Evolutionary conservation across 2,888 invertebrate species (phyloP).

Genomic region (Cephus pygmeus): DNA sequence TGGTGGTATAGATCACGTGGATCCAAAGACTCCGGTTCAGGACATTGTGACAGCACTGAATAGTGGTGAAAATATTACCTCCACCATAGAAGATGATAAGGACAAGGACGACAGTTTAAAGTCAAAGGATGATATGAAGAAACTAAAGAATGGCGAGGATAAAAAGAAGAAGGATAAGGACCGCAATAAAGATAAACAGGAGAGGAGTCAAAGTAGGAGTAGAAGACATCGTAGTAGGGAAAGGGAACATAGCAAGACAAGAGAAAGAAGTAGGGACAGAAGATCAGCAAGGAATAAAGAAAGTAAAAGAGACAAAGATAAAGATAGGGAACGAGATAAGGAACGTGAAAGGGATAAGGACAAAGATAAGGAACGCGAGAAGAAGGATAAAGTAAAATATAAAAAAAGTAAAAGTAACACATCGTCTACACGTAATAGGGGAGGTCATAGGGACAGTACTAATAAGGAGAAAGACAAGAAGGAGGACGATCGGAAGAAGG

Average conservation of each 20-base stretch:
- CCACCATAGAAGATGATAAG: constrained; percentile 39
- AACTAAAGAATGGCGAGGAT: constrained; percentile 43
- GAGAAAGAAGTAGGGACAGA: constrained; percentile 52
- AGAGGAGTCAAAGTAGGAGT: constrained; percentile 37
- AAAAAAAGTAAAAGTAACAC: constrained; percentile 33
- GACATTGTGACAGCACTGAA: constrained; percentile 75
- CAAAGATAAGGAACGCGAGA: constrained; percentile 39
- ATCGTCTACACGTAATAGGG: constrained; percentile 29
- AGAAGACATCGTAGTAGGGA: constrained; percentile 47
- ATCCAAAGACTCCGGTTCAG: constrained; percentile 73
- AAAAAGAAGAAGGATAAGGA: constrained; percentile 48
- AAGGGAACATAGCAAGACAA: constrained; percentile 43
- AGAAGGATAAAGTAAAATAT: constrained; percentile 40
- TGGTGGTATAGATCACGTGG: constrained; percentile 67
- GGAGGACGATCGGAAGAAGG: constrained; percentile 29
- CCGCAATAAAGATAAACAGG: constrained; percentile 31
- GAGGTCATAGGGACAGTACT: constrained; percentile 26
- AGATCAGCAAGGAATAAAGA: constrained; percentile 31
- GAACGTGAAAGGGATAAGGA: constrained; percentile 42
- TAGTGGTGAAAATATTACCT: constrained; percentile 54
- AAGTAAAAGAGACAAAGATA: constrained; percentile 30
- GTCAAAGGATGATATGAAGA: constrained; percentile 43
- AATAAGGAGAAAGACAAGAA: constrained; percentile 45
- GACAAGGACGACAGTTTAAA: constrained; percentile 27
- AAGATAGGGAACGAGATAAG: constrained; percentile 38